Conservation (phyloP, 2,888 invertebrate species). For the Clanis bilineata region DNA sequence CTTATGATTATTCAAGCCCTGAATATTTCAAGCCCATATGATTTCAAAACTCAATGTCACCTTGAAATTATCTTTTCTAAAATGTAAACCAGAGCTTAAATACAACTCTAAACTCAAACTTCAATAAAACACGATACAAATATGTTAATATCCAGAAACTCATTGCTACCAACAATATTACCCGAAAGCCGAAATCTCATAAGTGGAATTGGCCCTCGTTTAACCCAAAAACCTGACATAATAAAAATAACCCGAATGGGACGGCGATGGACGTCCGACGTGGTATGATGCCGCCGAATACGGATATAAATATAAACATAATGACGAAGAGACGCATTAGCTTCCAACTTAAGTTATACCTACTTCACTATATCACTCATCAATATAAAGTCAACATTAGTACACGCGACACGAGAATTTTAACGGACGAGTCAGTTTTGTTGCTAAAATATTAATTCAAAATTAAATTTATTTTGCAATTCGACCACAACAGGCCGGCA, state of each 20-base stretch:
- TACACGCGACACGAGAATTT: neutral
- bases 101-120: neutral
- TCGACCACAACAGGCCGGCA: too few relatives aligned
- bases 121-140: neutral
- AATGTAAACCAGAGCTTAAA: too few relatives aligned
- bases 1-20: neutral
- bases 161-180: neutral
- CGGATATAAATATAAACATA: conserved; percentile 6
- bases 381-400: conserved; percentile 1
- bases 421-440: neutral
- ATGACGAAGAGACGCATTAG: conserved; percentile 12
- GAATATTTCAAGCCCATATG: neutral
- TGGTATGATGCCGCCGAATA: neutral
- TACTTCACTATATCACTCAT: conserved; percentile 11
- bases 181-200: neutral
- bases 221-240: conserved; percentile 8
- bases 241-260: conserved; percentile 5
- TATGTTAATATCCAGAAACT: neutral
- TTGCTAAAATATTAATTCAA: too few relatives aligned
- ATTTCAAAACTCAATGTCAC: too few relatives aligned
- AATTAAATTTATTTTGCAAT: too few relatives aligned
- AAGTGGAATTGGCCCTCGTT: neutral
- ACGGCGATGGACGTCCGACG: neutral
- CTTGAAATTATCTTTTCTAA: too few relatives aligned
- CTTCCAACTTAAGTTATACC: conserved; percentile 9